Percentiles rank a stretch among this genome's conserved stretches.
Conservation (phyloP, 2,113 vertebrate species). For the Anas platyrhynchos region DNA sequence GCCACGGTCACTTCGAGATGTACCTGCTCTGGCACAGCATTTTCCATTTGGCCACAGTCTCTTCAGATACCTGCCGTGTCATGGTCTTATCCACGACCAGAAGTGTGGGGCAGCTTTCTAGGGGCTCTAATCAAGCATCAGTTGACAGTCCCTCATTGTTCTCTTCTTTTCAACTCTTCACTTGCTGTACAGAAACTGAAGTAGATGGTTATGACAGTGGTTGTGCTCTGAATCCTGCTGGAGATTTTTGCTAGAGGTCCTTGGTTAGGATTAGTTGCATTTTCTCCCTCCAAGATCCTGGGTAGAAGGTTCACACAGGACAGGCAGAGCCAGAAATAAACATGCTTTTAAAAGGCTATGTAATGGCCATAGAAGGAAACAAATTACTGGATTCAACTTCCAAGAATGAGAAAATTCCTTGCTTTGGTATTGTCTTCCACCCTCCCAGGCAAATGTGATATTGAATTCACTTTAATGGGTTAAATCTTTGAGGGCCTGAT, state of each 20-base stretch:
- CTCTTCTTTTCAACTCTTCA: neutral
- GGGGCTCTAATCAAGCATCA: neutral
- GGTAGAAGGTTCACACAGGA: neutral
- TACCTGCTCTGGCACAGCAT: too few relatives aligned
- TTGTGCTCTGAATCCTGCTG: neutral
- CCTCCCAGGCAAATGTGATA: neutral
- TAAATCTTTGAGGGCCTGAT: neutral
- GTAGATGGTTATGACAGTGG: neutral
- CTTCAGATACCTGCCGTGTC: too few relatives aligned
- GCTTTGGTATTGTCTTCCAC: neutral
- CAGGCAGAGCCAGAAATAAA: constrained; percentile 28
- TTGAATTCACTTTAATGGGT: neutral
- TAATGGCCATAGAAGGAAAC: constrained; percentile 1
- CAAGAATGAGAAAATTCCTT: neutral
- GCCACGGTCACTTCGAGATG: too few relatives aligned
- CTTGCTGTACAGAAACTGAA: neutral
- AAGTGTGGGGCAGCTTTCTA: neutral
- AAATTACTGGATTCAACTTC: constrained; percentile 16
- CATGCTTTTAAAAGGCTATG: neutral
- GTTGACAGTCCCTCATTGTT: neutral
- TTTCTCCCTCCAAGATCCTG: neutral
- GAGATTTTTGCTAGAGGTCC: neutral
- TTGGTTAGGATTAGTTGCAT: neutral
- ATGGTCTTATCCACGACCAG: too few relatives aligned
- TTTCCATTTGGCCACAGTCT: too few relatives aligned